phyloP scores from a whole-genome alignment of 2,113 vertebrate species.

The Eudorcas thomsonii region DNA sequence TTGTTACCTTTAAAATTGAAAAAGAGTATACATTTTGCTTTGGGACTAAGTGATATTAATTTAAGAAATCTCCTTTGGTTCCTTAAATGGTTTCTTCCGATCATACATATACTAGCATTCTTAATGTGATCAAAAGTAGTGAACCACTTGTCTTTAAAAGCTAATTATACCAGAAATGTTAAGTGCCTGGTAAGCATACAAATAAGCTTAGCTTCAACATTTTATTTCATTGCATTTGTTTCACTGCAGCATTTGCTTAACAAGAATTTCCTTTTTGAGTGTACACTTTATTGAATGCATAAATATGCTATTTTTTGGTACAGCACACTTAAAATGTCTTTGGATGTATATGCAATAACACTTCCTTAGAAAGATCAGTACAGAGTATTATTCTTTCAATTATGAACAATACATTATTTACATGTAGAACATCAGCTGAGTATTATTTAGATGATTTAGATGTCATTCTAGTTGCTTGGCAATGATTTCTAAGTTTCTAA shows the following conservation, averaged over 20 bases:
- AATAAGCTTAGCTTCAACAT: conserved; percentile 73
- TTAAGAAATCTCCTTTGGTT: neutral
- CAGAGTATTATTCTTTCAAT: conserved; percentile 14
- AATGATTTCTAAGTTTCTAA: neutral
- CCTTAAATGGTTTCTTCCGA: neutral
- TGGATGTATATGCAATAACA: conserved; percentile 46
- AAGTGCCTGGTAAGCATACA: conserved; percentile 75
- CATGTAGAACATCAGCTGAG: conserved; percentile 39
- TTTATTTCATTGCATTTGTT: conserved; percentile 77
- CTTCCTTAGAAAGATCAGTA: conserved; percentile 47
- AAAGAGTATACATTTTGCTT: neutral
- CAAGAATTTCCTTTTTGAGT: conserved; percentile 72
- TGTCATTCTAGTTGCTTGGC: conserved; percentile 22
- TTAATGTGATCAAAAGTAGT: conserved; percentile 47
- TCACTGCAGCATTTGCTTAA: conserved; percentile 76
- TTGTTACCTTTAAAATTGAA: conserved; percentile 17
- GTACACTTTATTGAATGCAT: conserved; percentile 72
- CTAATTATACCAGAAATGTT: conserved; percentile 67
- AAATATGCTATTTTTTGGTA: conserved; percentile 72
- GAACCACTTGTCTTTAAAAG: conserved; percentile 70
- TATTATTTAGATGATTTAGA: conserved; percentile 34
- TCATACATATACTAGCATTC: conserved; percentile 4
- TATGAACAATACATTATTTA: conserved; percentile 62
- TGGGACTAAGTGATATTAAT: neutral
- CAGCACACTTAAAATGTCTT: conserved; percentile 65